phyloP scores from a whole-genome alignment of 2,797 vertebrate species.

The Nothura maculosa region DNA sequence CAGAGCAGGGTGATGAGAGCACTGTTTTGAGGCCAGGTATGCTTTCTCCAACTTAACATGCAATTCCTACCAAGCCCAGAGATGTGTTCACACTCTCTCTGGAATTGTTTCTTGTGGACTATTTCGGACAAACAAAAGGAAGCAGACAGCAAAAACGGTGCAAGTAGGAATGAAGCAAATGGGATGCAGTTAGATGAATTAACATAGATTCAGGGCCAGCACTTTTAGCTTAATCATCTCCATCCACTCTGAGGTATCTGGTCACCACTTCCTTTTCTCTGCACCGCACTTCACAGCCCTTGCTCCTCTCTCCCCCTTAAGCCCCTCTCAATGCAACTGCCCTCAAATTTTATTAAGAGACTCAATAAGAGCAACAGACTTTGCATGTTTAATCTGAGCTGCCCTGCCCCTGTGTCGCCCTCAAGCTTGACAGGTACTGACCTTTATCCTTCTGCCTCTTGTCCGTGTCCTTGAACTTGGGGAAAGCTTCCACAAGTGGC shows the following conservation, averaged over 20 bases:
- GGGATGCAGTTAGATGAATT: not conserved
- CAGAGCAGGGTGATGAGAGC: not conserved
- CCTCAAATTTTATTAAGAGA: not conserved
- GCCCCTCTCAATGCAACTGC: not conserved
- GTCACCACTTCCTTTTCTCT: not conserved
- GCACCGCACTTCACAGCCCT: not conserved
- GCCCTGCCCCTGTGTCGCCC: not conserved
- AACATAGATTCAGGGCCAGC: not conserved
- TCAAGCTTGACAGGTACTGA: slow-evolving; percentile 41
- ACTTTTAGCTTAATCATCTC: not conserved
- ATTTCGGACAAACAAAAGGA: not conserved
- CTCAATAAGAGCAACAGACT: not conserved
- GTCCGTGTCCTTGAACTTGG: slow-evolving; percentile 70
- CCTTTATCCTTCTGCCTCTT: slow-evolving; percentile 77
- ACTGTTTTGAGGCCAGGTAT: not conserved
- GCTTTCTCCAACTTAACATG: not conserved
- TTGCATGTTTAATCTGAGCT: not conserved
- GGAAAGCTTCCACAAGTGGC: slow-evolving; percentile 86
- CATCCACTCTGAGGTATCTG: not conserved
- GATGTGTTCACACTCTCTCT: not conserved
- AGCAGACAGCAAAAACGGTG: not conserved
- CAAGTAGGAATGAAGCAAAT: not conserved
- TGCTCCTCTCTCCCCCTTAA: not conserved
- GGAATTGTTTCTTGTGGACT: not conserved
- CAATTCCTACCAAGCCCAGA: not conserved